Conservation (phyloP, 2,113 vertebrate species). For the Vulpes ferrilata region DNA sequence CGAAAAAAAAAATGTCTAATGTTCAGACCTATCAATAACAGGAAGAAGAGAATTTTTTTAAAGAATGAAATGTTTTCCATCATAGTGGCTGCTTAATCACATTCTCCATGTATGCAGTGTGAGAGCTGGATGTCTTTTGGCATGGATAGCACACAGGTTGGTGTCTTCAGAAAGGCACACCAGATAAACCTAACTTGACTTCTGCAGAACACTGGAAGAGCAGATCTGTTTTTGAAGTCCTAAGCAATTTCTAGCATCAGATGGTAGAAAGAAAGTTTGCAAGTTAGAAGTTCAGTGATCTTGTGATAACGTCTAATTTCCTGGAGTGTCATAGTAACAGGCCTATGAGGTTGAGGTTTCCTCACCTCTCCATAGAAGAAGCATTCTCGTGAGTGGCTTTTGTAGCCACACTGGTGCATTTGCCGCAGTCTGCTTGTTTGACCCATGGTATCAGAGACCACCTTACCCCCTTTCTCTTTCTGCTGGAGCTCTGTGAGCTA, state of each 20-base stretch:
- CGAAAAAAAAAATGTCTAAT: background rate
- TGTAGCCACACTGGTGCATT: background rate
- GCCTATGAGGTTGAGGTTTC: background rate
- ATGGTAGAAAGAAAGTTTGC: background rate
- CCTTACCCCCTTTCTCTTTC: background rate
- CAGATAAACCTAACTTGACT: background rate
- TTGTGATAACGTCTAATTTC: background rate
- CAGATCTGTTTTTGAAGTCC: background rate
- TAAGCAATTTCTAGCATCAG: background rate
- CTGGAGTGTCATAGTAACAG: background rate
- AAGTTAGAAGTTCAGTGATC: background rate
- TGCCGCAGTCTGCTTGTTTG: background rate
- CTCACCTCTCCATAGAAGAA: background rate
- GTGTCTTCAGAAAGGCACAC: background rate
- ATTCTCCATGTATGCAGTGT: background rate
- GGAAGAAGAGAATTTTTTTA: background rate
- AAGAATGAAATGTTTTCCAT: background rate
- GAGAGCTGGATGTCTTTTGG: background rate
- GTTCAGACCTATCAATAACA: background rate
- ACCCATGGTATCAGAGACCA: background rate
- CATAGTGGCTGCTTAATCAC: background rate
- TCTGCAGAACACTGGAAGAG: background rate
- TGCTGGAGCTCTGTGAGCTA: background rate
- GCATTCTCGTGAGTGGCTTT: background rate
- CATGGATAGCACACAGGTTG: background rate